Evolutionary conservation across 2,888 invertebrate genomes (phyloP), one percentile per base, ranked within the genome.

Genomic region (Rhaphigaster nebulosa): DNA sequence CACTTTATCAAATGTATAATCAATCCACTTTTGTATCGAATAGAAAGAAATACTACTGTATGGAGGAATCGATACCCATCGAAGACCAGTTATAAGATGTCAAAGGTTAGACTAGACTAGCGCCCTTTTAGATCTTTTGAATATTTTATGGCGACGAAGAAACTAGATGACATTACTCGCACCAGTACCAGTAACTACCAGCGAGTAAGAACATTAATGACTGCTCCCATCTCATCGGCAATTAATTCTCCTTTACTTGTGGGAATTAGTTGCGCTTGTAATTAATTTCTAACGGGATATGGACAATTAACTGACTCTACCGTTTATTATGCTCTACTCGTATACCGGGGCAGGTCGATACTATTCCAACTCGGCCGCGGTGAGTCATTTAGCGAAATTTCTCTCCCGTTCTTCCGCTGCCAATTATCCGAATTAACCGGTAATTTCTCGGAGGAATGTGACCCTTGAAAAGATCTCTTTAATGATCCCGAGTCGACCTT

Each of bases 371-470:
- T 34, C 60, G 56, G 56, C 23, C 56, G 26, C n/a, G 8, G 60
- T 12, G 38, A 76, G 70, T 76, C 70, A 76, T 76, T 76, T 38
- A 12, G 70, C 70, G 70, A 76, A 76, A 20, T 65, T 65, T 29
- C 38, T 76, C 70, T 76, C 70, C 38, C 20, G 70, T 8, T 76
- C 70, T 76, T 76, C 70, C 70, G 38, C 38, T 20, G 70, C 70
- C 70, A 76, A 76, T 76, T 76, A 76, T 76, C 38, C 70, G 70
- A 76, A 76, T 76, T 76, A 76, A 76, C 70, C 38, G 70, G 70
- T 38, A 76, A 76, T 76, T 76, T 23, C 34, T 20, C 34, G 34
- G 34, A 13, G 38, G 70, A 76, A 76, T 76, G 70, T 23, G 70
- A 76, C 34, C 70, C 70, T 76, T 38, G 70, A 76, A 76, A 76